Base-by-base conservation (phyloP, 2,113 vertebrate species). In the Eulemur macaco region DNA sequence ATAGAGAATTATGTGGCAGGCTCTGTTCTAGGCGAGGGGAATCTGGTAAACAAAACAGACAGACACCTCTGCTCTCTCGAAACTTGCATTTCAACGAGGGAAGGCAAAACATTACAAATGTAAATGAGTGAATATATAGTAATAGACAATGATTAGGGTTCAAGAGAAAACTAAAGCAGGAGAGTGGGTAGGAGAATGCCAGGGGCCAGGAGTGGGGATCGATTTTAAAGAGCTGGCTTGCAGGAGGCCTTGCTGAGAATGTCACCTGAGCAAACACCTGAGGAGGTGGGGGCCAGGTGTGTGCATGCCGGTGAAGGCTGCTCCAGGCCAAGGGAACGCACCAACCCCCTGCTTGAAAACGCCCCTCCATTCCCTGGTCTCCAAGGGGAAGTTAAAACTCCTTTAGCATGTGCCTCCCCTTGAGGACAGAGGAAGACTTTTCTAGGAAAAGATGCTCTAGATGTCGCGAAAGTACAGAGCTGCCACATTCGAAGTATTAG, bases 1-100 rank as follows among this genome's bases (percentile, higher is more conserved):
- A 15, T n/a, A 10, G 0, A 10, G 0, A n/a, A 17, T 54, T 52
- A 4, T 25, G n/a, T n/a, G 6, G 29, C 12, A 39, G 20, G n/a
- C 37, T 71, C 68, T 39, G 20, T 71, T 71, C n/a, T 12, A 39
- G n/a, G 68, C 68, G 29, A n/a, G 0, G 31, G 10, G 23, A 2
- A 39, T 68, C n/a, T 12, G 34, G 47, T 4, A 76, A 21, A 58
- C 34, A 68, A 50, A 6, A 56, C 12, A 27, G 8, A 42, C 2
- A 7, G 9, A 1, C 13, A 60, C 3, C 52, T 14, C 21, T 78
- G 69, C 21, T 25, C 10, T 56, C 73, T 29, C 0, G 17, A 7
- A 37, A 2, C 2, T 37, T 29, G 11, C 10, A 6, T 56, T 39
- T 54, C 69, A n/a, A 50, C 5, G 39, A 27, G 64, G 2, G 56